phyloP scores from a whole-genome alignment of 2,888 invertebrate genomes.

The Merodon equestris region DNA sequence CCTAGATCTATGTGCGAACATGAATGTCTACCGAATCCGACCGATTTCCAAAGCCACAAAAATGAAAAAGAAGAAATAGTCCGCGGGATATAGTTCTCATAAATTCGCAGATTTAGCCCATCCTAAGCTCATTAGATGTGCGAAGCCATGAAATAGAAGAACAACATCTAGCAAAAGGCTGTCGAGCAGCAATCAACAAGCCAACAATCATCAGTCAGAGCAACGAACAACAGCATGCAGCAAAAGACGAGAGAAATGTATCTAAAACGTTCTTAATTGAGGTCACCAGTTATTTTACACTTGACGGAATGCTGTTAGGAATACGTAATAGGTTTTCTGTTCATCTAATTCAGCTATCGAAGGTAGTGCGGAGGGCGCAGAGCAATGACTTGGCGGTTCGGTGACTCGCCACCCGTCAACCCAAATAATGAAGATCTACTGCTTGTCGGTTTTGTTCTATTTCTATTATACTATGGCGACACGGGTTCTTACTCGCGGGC shows the following conservation, averaged over 20 bases:
- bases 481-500: slow-evolving; percentile 4
- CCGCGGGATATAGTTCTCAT: slow-evolving; percentile 13
- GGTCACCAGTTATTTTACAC: slow-evolving; percentile 68
- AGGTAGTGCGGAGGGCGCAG: slow-evolving; percentile 1
- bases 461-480: neutral
- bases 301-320: slow-evolving; percentile 51
- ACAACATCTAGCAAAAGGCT: no score
- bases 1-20: slow-evolving; percentile 34
- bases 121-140: slow-evolving; percentile 62
- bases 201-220: slow-evolving; percentile 16
- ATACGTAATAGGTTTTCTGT: slow-evolving; percentile 54
- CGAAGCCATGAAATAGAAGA: slow-evolving; percentile 54
- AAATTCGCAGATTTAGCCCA: slow-evolving; percentile 27
- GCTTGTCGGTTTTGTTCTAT: neutral
- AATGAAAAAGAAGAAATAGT: no score
- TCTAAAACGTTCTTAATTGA: slow-evolving; percentile 54
- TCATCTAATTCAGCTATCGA: slow-evolving; percentile 42
- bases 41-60: slow-evolving; percentile 14
- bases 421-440: slow-evolving; percentile 34
- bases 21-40: slow-evolving; percentile 15
- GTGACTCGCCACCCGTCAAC: slow-evolving; percentile 34
- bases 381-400: no score
- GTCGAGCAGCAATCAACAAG: slow-evolving; percentile 35
- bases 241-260: slow-evolving; percentile 32
- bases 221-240: slow-evolving; percentile 22